Percentiles rank a stretch among this genome's conserved stretches.
These are phyloP conservation scores for Calliphora vomitoria DNA, from an alignment of 2,888 invertebrate genomes.

Conservation along the genomic window DNA sequence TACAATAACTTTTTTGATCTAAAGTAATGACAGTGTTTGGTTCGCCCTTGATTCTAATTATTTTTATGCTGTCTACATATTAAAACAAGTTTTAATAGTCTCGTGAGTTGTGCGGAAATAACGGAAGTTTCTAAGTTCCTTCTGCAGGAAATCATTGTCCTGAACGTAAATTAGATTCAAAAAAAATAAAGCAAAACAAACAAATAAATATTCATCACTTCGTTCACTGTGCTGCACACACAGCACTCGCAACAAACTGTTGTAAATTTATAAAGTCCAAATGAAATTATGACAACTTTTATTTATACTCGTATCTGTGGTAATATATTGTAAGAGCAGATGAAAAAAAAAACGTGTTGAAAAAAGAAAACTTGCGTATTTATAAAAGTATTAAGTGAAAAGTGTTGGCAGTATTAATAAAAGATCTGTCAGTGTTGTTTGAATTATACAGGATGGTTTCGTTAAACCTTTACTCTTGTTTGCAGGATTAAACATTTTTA, in stretches of 20 bases:
- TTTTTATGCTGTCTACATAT: conserved; percentile 65
- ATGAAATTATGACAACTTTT: neutral
- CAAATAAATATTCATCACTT: conserved; percentile 32
- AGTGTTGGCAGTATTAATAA: too few species aligned
- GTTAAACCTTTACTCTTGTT: too few species aligned
- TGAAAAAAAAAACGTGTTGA: neutral
- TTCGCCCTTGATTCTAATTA: conserved; percentile 65
- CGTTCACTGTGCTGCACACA: neutral
- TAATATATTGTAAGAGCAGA: neutral
- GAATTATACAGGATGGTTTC: too few species aligned
- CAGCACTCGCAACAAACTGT: neutral
- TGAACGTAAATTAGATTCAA: conserved; percentile 82
- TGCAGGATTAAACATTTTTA: too few species aligned
- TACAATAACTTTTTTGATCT: conserved; percentile 64
- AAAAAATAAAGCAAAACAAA: conserved; percentile 62
- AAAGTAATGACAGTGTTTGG: conserved; percentile 59
- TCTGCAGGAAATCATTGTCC: conserved; percentile 82
- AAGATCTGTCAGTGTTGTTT: too few species aligned
- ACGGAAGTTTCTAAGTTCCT: conserved; percentile 80
- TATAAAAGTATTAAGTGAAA: too few species aligned
- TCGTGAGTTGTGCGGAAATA: conserved; percentile 80
- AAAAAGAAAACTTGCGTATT: too few species aligned
- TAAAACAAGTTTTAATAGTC: conserved; percentile 76
- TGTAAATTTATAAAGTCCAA: conserved; percentile 25
- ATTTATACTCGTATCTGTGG: neutral